These are phyloP conservation scores for Manacus vitellinus DNA, from an alignment of 2,113 vertebrate genomes.

Conservation along the genomic window DNA sequence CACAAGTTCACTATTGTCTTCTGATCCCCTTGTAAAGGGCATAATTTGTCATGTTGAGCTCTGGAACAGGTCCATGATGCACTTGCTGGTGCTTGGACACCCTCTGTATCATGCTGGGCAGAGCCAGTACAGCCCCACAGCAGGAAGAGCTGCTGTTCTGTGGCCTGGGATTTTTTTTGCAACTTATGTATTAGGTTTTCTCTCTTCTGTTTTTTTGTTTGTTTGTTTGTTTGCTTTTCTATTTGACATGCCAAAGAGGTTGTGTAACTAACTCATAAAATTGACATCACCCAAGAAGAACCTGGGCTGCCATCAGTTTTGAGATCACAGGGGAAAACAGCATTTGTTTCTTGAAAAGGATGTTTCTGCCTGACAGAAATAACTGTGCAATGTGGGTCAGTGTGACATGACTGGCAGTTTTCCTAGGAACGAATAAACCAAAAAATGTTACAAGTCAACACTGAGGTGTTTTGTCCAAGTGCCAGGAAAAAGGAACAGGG, in stretches of 20 bases:
- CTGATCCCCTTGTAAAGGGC: background rate
- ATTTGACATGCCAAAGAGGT: background rate
- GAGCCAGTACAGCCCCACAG: background rate
- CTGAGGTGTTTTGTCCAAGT: conserved; percentile 3
- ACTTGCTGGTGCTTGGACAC: background rate
- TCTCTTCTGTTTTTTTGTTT: background rate
- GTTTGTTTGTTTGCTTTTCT: background rate
- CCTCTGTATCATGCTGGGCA: background rate
- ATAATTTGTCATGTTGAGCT: conserved; percentile 14
- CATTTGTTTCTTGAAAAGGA: background rate
- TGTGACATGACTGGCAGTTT: background rate
- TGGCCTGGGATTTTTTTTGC: background rate
- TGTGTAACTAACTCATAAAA: background rate
- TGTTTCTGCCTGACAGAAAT: conserved; percentile 7
- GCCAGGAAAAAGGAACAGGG: background rate
- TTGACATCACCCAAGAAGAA: background rate
- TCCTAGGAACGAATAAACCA: background rate
- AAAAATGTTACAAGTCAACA: background rate
- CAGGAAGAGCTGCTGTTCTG: background rate
- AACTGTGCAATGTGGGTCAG: background rate
- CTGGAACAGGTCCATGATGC: background rate
- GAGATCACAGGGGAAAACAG: background rate
- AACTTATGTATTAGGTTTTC: background rate
- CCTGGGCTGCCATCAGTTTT: background rate
- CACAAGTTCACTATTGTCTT: background rate